phyloP scores from a whole-genome alignment of 2,888 invertebrate genomes.

The Ectemnius cavifrons region DNA sequence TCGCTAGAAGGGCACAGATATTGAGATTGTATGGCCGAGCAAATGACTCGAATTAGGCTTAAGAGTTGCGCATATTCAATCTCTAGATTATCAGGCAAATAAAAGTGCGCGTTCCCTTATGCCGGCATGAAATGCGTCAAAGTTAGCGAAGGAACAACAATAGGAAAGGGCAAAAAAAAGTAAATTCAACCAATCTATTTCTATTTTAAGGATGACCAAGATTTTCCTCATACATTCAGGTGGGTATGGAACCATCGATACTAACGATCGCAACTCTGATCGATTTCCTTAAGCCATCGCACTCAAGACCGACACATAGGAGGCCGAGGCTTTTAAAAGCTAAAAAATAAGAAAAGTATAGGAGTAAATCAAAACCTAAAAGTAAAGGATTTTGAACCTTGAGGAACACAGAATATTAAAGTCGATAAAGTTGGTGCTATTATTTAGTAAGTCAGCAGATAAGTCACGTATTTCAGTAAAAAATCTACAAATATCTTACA shows the following conservation, averaged over 20 bases:
- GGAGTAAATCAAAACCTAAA: not conserved
- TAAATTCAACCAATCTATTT: too few relatives aligned
- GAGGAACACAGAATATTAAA: too few relatives aligned
- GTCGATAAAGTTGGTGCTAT: not conserved
- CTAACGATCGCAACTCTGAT: not conserved
- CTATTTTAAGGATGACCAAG: too few relatives aligned
- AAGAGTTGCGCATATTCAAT: constrained; percentile 1
- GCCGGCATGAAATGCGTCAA: too few relatives aligned
- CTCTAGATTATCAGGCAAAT: not conserved
- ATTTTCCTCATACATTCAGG: too few relatives aligned
- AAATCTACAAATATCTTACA: constrained; percentile 15
- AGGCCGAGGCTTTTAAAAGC: not conserved
- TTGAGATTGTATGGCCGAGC: not conserved
- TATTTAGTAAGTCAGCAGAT: not conserved
- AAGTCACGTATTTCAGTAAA: not conserved
- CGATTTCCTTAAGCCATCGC: not conserved
- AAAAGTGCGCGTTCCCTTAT: not conserved
- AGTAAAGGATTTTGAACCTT: not conserved
- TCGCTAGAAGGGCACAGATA: not conserved
- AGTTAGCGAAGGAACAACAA: too few relatives aligned
- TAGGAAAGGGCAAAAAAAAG: too few relatives aligned
- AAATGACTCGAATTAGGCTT: too few relatives aligned
- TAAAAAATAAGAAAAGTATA: not conserved
- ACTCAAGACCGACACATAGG: not conserved
- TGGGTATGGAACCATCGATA: not conserved